Evolutionary conservation across 2,113 vertebrate genomes (phyloP).

Genomic region (Poecilia latipinna): DNA sequence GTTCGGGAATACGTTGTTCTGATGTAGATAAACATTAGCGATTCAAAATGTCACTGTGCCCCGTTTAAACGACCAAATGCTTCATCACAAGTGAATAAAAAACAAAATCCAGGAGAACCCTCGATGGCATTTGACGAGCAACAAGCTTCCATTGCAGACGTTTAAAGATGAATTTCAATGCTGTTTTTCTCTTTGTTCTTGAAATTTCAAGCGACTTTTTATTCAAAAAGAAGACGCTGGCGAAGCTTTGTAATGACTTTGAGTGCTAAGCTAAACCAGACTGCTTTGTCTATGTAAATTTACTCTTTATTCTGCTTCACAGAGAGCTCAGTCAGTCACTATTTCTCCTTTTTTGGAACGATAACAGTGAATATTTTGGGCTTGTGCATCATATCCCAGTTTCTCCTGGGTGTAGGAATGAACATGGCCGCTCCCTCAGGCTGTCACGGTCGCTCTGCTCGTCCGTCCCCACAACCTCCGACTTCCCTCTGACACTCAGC

Average conservation of each 20-base stretch:
- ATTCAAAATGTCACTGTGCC: neutral
- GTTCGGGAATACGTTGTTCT: neutral
- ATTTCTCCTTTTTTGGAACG: neutral
- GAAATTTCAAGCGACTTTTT: neutral
- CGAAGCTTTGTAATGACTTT: neutral
- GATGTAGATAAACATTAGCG: neutral
- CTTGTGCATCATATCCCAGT: no score
- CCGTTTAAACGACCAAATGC: neutral
- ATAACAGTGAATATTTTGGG: neutral
- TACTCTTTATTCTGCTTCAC: neutral
- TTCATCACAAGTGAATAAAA: neutral
- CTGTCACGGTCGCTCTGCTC: conserved; percentile 27
- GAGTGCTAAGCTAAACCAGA: neutral
- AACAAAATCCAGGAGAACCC: neutral
- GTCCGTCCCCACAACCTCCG: conserved; percentile 1
- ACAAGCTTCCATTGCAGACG: neutral
- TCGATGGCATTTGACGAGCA: neutral
- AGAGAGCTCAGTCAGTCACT: neutral
- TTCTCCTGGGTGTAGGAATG: conserved; percentile 18
- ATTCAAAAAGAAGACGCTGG: neutral
- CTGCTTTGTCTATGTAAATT: neutral
- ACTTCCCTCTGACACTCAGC: neutral
- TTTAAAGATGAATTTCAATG: neutral
- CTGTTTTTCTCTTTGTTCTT: neutral
- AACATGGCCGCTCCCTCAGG: conserved; percentile 18